A percentile compares a stretch with the other conserved stretches of the same genome.
These are phyloP conservation scores for Gymnodraco acuticeps DNA, from an alignment of 2,797 vertebrate genomes.

Conservation along the genomic window DNA sequence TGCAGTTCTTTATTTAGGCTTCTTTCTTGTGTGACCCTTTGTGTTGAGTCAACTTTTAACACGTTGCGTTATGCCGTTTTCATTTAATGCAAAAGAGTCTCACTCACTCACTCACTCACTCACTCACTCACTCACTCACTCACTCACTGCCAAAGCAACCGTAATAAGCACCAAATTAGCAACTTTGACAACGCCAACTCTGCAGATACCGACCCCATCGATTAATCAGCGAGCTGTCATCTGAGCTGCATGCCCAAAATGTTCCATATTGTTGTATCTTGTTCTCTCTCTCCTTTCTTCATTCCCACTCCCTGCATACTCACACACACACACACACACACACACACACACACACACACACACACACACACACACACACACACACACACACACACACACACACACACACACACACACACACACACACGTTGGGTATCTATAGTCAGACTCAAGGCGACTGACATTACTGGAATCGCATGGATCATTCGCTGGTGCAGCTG, in stretches of 20 bases:
- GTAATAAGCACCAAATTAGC: conserved; percentile 23
- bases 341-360: conserved; percentile 37
- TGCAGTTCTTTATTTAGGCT: too few species aligned
- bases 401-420: conserved; percentile 21
- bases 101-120: too few species aligned
- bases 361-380: too few species aligned
- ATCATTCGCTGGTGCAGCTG: conserved; percentile 93
- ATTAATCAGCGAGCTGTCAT: conserved; percentile 46
- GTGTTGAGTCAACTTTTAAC: background rate
- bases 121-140: too few species aligned
- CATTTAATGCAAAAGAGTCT: background rate
- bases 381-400: conserved; percentile 9
- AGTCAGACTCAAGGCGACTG: conserved; percentile 87
- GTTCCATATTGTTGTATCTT: conserved; percentile 48
- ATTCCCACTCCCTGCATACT: conserved; percentile 25
- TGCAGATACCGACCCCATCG: conserved; percentile 8
- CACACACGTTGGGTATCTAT: conserved; percentile 84
- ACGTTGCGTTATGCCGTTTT: background rate
- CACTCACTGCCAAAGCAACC: conserved; percentile 3
- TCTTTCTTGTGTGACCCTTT: background rate
- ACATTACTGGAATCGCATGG: conserved; percentile 93
- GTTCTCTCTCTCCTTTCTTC: conserved; percentile 43
- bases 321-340: conserved; percentile 10
- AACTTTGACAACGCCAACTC: background rate
- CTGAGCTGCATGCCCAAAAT: conserved; percentile 33